A percentile compares a stretch with the other conserved stretches of the same genome.
Evolutionary conservation across 2,113 vertebrate genomes (phyloP).

Genomic region (Daboia siamensis): DNA sequence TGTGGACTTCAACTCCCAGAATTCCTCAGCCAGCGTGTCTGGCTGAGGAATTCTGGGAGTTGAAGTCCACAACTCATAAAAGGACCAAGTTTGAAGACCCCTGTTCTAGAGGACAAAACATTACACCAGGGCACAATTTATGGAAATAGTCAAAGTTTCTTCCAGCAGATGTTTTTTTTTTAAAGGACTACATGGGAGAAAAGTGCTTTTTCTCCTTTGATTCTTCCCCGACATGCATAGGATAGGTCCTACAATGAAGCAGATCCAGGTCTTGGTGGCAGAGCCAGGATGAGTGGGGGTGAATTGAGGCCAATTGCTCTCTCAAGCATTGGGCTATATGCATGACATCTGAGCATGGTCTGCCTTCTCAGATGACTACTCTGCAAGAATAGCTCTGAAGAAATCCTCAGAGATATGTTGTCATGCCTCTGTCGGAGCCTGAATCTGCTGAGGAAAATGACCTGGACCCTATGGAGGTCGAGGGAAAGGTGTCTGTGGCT

Average conservation of each 20-base stretch:
- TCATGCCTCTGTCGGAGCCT: too few relatives aligned
- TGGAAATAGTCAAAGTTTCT: background rate
- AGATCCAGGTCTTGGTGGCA: background rate
- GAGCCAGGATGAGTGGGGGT: background rate
- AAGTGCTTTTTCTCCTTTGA: background rate
- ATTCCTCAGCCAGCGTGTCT: too few relatives aligned
- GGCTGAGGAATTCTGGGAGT: too few relatives aligned
- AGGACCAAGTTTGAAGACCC: too few relatives aligned
- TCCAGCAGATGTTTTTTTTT: background rate
- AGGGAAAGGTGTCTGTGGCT: too few relatives aligned
- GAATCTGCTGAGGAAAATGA: too few relatives aligned
- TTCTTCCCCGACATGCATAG: background rate
- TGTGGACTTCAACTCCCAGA: too few relatives aligned
- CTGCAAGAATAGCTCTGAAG: background rate
- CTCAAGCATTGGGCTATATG: background rate
- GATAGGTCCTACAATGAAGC: background rate
- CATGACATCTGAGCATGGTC: background rate
- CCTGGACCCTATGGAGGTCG: too few relatives aligned
- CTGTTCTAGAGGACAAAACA: background rate
- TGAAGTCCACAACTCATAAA: too few relatives aligned
- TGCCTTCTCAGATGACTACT: background rate
- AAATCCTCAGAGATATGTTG: background rate
- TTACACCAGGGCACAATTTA: background rate
- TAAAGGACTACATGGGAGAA: constrained; percentile 9
- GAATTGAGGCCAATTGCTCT: background rate